Percentiles rank a stretch among this genome's conserved stretches.
phyloP scores from a whole-genome alignment of 2,888 invertebrate species.

The Sisyra nigra region DNA sequence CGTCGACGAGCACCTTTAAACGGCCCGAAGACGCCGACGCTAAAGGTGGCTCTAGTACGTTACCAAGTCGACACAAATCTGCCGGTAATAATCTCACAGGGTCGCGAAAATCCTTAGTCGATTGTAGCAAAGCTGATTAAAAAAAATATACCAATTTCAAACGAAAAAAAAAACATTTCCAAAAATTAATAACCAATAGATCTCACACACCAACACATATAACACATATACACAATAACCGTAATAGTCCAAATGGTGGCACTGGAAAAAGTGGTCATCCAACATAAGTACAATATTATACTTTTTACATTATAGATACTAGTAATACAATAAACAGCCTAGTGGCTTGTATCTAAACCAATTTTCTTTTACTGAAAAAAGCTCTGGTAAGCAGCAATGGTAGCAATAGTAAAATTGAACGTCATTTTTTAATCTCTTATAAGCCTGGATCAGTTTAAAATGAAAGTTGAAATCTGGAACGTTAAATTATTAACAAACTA shows the following conservation, averaged over 20 bases:
- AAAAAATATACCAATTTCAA: constrained; percentile 1
- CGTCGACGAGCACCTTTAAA: constrained; percentile 9
- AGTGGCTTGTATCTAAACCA: too few species aligned
- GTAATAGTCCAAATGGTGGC: background rate
- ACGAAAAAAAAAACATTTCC: background rate
- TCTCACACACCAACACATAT: background rate
- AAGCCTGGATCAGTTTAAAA: too few species aligned
- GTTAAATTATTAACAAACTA: too few species aligned
- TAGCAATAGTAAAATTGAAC: too few species aligned
- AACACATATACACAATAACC: background rate
- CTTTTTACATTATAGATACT: too few species aligned
- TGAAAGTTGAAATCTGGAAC: too few species aligned
- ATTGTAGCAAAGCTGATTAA: constrained; percentile 24
- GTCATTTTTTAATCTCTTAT: too few species aligned
- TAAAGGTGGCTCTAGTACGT: constrained; percentile 11
- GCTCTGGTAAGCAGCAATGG: too few species aligned
- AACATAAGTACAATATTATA: too few species aligned
- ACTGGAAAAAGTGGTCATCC: too few species aligned
- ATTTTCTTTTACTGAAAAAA: too few species aligned
- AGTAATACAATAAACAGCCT: too few species aligned
- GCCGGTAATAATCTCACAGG: constrained; percentile 32
- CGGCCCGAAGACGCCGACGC: constrained; percentile 4
- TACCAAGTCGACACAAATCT: constrained; percentile 33
- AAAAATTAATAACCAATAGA: background rate
- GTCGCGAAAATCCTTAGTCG: constrained; percentile 39